Evolutionary conservation across 2,888 invertebrate genomes (phyloP).

Genomic region (Leptinotarsa haldemani): DNA sequence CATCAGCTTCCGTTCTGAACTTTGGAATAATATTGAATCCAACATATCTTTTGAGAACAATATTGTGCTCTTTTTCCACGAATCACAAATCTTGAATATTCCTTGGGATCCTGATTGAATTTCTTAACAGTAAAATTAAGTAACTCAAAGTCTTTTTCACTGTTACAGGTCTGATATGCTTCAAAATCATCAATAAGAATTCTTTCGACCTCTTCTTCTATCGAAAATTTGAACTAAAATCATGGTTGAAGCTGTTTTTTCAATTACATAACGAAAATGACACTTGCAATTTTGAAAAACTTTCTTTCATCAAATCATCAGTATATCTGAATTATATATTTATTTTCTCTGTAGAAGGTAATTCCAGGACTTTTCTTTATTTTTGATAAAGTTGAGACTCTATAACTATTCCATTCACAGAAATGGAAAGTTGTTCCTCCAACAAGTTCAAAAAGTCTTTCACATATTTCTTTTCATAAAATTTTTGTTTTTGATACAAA

Average conservation of each 20-base stretch:
- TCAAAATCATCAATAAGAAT: slow-evolving; percentile 18
- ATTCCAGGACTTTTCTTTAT: neutral
- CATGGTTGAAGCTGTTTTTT: slow-evolving; percentile 20
- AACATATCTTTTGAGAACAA: slow-evolving; percentile 23
- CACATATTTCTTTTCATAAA: neutral
- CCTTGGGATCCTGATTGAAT: neutral
- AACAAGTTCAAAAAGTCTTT: neutral
- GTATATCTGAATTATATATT: neutral
- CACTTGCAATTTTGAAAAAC: neutral
- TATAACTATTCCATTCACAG: neutral
- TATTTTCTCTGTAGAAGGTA: neutral
- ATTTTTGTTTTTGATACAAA: neutral
- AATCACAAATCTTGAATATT: slow-evolving; percentile 29
- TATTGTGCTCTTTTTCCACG: slow-evolving; percentile 33
- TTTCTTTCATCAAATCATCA: neutral
- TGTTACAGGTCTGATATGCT: neutral
- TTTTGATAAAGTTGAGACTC: neutral
- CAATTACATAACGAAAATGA: neutral
- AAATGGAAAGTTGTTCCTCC: neutral
- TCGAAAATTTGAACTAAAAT: slow-evolving; percentile 27
- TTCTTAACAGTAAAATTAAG: neutral
- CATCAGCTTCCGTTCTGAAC: slow-evolving; percentile 26
- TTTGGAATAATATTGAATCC: slow-evolving; percentile 22
- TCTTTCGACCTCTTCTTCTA: slow-evolving; percentile 32
- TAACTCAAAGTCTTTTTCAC: slow-evolving; percentile 5